Conservation (phyloP, 2,888 invertebrate genomes). For the Macropis europaea region DNA sequence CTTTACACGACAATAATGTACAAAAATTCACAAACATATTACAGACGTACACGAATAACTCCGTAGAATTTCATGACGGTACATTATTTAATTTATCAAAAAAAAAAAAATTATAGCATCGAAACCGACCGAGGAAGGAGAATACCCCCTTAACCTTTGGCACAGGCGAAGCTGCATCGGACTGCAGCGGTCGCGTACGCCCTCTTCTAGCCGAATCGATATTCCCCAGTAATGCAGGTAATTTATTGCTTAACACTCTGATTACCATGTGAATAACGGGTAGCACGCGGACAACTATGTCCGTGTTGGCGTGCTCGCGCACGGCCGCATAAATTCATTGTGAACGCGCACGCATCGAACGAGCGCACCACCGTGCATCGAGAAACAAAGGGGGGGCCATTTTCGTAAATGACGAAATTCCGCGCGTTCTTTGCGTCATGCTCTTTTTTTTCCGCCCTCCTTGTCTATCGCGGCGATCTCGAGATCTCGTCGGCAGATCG, state of each 20-base stretch:
- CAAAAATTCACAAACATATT: too few relatives aligned
- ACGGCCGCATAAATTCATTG: slow-evolving; percentile 27
- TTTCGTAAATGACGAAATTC: slow-evolving; percentile 33
- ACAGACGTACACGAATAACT: too few relatives aligned
- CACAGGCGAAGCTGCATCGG: slow-evolving; percentile 41
- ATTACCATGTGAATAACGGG: slow-evolving; percentile 63
- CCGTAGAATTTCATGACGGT: too few relatives aligned
- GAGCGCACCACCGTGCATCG: too few relatives aligned
- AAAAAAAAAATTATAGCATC: too few relatives aligned
- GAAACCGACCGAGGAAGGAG: not conserved
- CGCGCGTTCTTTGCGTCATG: not conserved
- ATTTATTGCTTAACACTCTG: slow-evolving; percentile 64
- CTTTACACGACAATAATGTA: too few relatives aligned
- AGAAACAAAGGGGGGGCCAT: not conserved
- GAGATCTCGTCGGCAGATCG: slow-evolving; percentile 12
- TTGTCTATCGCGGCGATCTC: slow-evolving; percentile 14
- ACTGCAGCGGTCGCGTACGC: slow-evolving; percentile 48
- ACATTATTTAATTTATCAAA: too few relatives aligned
- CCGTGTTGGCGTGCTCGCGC: slow-evolving; percentile 30
- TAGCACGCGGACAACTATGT: slow-evolving; percentile 53
- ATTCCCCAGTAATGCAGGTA: slow-evolving; percentile 62
- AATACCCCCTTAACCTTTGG: slow-evolving; percentile 45
- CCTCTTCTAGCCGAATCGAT: slow-evolving; percentile 57
- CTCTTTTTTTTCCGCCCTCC: not conserved
- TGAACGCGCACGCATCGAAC: not conserved